Conservation (phyloP, 2,888 invertebrate genomes). For the Entomobrya proxima region DNA sequence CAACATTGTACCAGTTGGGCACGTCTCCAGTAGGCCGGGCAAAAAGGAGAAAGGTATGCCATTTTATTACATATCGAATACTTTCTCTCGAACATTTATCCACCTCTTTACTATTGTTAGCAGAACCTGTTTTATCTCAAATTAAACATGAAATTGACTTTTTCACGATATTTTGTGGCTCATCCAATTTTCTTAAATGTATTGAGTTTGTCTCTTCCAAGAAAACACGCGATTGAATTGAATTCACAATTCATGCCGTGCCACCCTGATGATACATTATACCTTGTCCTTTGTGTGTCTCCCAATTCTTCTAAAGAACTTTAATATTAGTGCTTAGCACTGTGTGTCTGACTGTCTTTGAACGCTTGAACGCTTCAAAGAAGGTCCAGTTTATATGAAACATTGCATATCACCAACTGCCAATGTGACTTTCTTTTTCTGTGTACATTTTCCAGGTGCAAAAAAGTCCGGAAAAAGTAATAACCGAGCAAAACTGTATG, state of each 20-base stretch:
- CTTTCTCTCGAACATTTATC: not conserved
- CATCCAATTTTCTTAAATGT: constrained; percentile 64
- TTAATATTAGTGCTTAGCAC: not conserved
- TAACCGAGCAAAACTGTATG: constrained; percentile 73
- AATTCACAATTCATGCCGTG: constrained; percentile 4
- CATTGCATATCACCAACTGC: not conserved
- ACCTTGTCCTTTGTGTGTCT: not conserved
- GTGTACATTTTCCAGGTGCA: constrained; percentile 62
- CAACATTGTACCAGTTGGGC: constrained; percentile 63
- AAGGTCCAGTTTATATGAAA: not conserved
- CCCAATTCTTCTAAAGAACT: not conserved
- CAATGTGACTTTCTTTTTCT: constrained; percentile 16
- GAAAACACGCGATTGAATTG: constrained; percentile 43
- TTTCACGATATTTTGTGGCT: constrained; percentile 57
- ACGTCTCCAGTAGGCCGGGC: constrained; percentile 64
- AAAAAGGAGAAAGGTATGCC: constrained; percentile 69
- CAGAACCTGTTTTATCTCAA: constrained; percentile 31
- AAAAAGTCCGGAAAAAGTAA: constrained; percentile 66
- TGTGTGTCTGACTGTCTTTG: no score
- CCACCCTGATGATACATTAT: not conserved
- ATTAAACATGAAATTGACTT: constrained; percentile 40
- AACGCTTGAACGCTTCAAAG: not conserved
- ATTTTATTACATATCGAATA: not conserved
- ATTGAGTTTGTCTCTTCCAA: constrained; percentile 31
- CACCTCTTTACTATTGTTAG: not conserved